Evolutionary conservation across 2,113 vertebrate species (phyloP), one percentile per base, ranked within the genome.

Genomic region (Geococcyx californianus): DNA sequence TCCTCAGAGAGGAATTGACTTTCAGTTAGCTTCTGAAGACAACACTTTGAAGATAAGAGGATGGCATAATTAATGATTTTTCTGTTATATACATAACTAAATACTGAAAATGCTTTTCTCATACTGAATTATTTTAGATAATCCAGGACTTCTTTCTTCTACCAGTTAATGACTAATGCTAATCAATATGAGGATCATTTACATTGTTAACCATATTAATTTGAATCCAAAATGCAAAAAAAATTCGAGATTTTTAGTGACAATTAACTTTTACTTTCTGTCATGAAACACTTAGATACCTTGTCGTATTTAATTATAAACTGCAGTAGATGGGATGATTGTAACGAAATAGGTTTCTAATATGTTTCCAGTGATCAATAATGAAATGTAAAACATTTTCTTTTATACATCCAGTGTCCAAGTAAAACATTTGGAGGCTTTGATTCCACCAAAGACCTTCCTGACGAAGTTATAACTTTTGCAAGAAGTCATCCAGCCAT

Each of bases 391-490:
- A 87, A 18, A 33, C 16, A 26, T 49, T 81, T 31, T 59, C 13
- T 31, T 44, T 87, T 84, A 51, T 81, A n/a, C 56, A 87, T 76
- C 66, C 80, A 99, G 99, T 99, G 99, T 93, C 99, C 99, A 8
- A 99, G 99, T 97, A 99, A 99, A 96, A 99, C 99, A 4, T 99
- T 99, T 94, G 99, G 99, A 95, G 99, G 99, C 17, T 99, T 99
- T 94, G 99, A 99, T 73, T 99, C 99, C 21, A 99, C 99, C 12
- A 99, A 99, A 63, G 99, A 99, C 89, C 98, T 99, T 83, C 99
- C 99, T 31, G 99, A 99, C 97, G 99, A 99, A 74, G 99, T 99
- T 18, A 99, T 99, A 87, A 99, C 99, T 7, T 99, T 99, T 96
- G 99, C 99, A 70, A 98, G 99, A 97, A 99, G 99, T 87, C 99